phyloP scores from a whole-genome alignment of 2,888 invertebrate genomes.

The Nymphalis urticae region DNA sequence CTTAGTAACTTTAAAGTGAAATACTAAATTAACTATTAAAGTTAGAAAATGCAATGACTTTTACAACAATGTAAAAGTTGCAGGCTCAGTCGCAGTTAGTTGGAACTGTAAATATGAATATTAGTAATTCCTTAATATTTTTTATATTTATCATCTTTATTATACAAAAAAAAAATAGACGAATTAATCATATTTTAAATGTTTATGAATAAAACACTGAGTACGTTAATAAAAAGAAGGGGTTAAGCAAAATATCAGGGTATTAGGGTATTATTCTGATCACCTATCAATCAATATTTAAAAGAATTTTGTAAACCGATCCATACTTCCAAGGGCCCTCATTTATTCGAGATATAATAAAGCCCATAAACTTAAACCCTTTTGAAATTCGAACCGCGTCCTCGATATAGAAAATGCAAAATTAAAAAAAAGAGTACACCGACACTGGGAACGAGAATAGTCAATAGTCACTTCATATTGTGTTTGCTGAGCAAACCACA shows the following conservation, averaged over 20 bases:
- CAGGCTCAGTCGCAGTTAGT: too few relatives aligned
- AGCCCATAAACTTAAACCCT: conserved; percentile 50
- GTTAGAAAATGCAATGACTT: too few relatives aligned
- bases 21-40: too few relatives aligned
- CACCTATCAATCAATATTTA: conserved; percentile 59
- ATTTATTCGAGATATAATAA: conserved; percentile 66
- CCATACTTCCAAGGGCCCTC: conserved; percentile 50
- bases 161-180: too few relatives aligned
- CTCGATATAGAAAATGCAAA: conserved; percentile 71
- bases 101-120: too few relatives aligned
- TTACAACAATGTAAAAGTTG: too few relatives aligned
- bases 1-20: too few relatives aligned
- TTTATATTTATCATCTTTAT: too few relatives aligned
- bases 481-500: conserved; percentile 77
- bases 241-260: conserved; percentile 8
- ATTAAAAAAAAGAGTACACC: conserved; percentile 63
- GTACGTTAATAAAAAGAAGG: conserved; percentile 9
- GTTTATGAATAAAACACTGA: too few relatives aligned
- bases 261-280: conserved; percentile 20
- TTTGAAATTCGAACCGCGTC: conserved; percentile 70
- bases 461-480: conserved; percentile 81
- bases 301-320: conserved; percentile 59
- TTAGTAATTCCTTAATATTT: too few relatives aligned
- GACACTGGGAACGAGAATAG: conserved; percentile 74
- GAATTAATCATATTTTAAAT: too few relatives aligned